Base-by-base conservation (phyloP, 2,888 invertebrate genomes). In the Lomographa bimaculata region DNA sequence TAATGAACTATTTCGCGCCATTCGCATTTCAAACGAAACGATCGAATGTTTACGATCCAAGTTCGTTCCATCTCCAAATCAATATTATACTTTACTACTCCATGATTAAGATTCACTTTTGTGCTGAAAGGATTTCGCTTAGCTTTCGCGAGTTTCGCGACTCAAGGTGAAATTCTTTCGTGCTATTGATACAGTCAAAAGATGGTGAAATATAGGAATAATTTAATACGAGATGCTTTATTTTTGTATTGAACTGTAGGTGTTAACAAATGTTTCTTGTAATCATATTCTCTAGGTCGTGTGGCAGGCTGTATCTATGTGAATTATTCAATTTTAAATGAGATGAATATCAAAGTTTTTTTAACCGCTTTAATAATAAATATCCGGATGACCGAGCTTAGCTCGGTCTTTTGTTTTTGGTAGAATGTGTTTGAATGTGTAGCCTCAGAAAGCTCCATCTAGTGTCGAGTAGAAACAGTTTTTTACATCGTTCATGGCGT, bases 81-180 rank as follows among this genome's bases (percentile, higher is more conserved):
- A 8, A 41, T 16, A 25, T 11, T 35, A 5, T 30, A 41, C 35
- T 25, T 35, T 41, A 35, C 2, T 4, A 0, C 2, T 10, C 11
- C 11, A n/a, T 4, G 3, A 5, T 30, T 30, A 41, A 35, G 35
- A 30, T 28, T 30, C 41, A 30, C 14, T 17, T 35, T 17, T 10
- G 41, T n/a, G n/a, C 24, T 25, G 29, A 43, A 50, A 54, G 43
- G 42, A 42, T 48, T 53, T 56, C 44, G 54, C 50, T 51, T 62
- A 65, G 68, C 78, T 79, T 78, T 79, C 77, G 59, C 71, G 59
- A 58, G 77, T 79, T 78, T 79, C 77, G 59, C 71, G 59, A 58
- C 57, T 66, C 79, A 79, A 79, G 79, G 79, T 68, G 73, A 76
- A 71, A 78, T 75, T 76, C 71, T 71, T 71, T 46, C 41, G 45